Evolutionary conservation across 2,888 invertebrate species (phyloP).

Genomic region (Chalcis sispes): DNA sequence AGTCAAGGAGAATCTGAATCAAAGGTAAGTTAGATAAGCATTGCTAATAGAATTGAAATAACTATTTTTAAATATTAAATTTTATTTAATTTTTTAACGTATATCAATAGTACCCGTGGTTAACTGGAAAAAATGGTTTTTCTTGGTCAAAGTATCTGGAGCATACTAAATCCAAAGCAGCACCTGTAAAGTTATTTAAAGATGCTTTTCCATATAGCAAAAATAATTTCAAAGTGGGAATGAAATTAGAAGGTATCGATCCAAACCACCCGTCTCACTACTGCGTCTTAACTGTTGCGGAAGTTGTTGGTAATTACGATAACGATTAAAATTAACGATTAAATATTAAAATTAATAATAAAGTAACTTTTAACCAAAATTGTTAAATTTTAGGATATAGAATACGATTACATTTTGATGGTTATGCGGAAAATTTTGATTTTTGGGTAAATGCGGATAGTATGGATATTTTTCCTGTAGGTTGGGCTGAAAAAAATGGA

Average conservation of each 20-base stretch:
- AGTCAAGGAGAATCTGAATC: slow-evolving; percentile 66
- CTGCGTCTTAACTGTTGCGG: slow-evolving; percentile 91
- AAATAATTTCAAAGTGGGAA: slow-evolving; percentile 88
- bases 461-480: slow-evolving; percentile 92
- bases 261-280: slow-evolving; percentile 93
- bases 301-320: slow-evolving; percentile 78
- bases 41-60: slow-evolving; percentile 1
- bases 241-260: slow-evolving; percentile 96
- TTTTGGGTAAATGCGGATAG: slow-evolving; percentile 96
- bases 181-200: slow-evolving; percentile 87
- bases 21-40: slow-evolving; percentile 67
- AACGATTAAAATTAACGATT: background rate
- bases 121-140: slow-evolving; percentile 84
- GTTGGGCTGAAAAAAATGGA: slow-evolving; percentile 94
- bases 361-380: slow-evolving; percentile 17
- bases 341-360: background rate
- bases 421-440: slow-evolving; percentile 91
- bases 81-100: slow-evolving; percentile 40
- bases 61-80: slow-evolving; percentile 2
- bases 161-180: slow-evolving; percentile 84
- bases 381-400: slow-evolving; percentile 81
- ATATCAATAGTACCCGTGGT: slow-evolving; percentile 80
- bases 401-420: slow-evolving; percentile 93
- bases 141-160: slow-evolving; percentile 88
- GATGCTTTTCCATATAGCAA: slow-evolving; percentile 86